Evolutionary conservation across 2,888 invertebrate genomes (phyloP), one percentile per base, ranked within the genome.

Genomic region (Thyatira batis): DNA sequence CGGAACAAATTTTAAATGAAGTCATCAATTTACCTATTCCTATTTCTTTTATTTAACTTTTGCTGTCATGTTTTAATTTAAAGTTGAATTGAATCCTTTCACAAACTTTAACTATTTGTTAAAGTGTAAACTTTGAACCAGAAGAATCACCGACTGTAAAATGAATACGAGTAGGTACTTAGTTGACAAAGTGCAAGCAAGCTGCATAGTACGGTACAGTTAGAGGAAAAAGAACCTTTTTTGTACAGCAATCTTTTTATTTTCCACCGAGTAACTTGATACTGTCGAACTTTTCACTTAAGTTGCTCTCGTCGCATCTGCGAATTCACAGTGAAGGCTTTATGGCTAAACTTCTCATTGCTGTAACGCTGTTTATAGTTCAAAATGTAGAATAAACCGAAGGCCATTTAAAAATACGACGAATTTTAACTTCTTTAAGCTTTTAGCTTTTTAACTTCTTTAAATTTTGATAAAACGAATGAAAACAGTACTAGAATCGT

Each of bases 201-300:
- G 73, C 73, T 73, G 73, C 72, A 75, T 61, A 67, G 21, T 25
- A 25, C 33, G 30, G 45, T 52, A 33, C 44, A 45, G n/a, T 27
- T 45, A 51, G 45, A 20, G n/a, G 44, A 44, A 11, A 11, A 23
- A 20, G 13, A 13, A n/a, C 10, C 6, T 28, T 21, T 20, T 30
- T 45, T 21, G 45, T 13, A 5, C 25, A 21, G 51, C 50, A 39
- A 50, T 30, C 45, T 49, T 39, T 50, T 48, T 54, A 46, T 54
- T 43, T 54, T 44, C 27, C 45, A 20, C 20, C 20, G 49, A 33
- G 49, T 50, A 51, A 63, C 63, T 58, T 52, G 58, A 65, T 63
- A 61, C 61, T 58, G 48, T 84, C 78, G 80, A 88, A 88, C 88
- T 88, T 88, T 87, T 79, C 85, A 88, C 88, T 88, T 82, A 85